Conservation (phyloP, 2,797 vertebrate genomes). For the Cichlasoma orientale region DNA sequence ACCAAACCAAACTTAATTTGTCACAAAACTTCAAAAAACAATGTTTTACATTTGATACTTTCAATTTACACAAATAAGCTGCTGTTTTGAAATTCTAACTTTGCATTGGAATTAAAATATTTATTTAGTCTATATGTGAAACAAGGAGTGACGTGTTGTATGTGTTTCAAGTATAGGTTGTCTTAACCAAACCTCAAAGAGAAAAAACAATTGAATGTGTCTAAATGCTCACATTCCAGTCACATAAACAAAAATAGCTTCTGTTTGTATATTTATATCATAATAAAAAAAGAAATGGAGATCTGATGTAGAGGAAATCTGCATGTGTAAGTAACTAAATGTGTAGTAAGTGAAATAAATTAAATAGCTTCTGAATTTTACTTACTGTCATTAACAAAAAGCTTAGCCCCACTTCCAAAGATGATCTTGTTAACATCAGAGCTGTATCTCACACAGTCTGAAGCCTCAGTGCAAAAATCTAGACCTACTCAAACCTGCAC, state of each 20-base stretch:
- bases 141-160: background rate
- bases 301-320: too few relatives aligned
- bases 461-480: slow-evolving; percentile 32
- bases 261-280: too few relatives aligned
- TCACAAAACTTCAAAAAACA: rapidly evolving
- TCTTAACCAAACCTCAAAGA: background rate
- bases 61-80: background rate
- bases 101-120: background rate
- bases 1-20: background rate
- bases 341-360: too few relatives aligned
- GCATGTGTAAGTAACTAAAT: too few relatives aligned
- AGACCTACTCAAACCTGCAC: rapidly evolving
- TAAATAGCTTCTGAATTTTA: background rate
- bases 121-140: background rate
- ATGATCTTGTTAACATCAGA: background rate
- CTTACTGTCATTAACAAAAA: slow-evolving; percentile 46
- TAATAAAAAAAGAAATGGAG: too few relatives aligned
- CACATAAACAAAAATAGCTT: too few relatives aligned
- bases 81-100: rapidly evolving
- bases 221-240: too few relatives aligned
- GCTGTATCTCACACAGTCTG: slow-evolving; percentile 38
- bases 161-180: background rate
- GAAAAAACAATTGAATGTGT: too few relatives aligned
- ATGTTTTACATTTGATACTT: background rate
- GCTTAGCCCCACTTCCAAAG: slow-evolving; percentile 47